A percentile compares a stretch with the other conserved stretches of the same genome.
These are phyloP conservation scores for Lordiphosa andalusiaca DNA, from an alignment of 2,888 invertebrate species.

Conservation along the genomic window DNA sequence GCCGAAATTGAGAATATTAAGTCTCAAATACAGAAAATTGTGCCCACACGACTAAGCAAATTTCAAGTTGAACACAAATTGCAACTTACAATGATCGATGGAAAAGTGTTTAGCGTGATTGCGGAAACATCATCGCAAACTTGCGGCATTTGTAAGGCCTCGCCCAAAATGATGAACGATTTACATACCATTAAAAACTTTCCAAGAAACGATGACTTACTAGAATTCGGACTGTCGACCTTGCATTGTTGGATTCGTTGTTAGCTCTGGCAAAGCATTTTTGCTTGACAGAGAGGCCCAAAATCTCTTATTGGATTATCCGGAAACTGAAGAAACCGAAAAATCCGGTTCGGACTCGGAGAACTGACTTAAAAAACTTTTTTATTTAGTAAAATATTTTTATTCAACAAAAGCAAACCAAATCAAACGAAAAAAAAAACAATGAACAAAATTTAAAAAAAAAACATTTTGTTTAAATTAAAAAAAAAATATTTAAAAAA, in stretches of 20 bases:
- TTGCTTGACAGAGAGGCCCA: too few relatives aligned
- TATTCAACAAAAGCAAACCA: too few relatives aligned
- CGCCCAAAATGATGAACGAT: background rate
- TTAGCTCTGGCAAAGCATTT: too few relatives aligned
- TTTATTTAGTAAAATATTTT: too few relatives aligned
- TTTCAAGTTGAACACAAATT: conserved; percentile 3
- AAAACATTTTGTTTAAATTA: too few relatives aligned
- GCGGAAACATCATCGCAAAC: conserved; percentile 4
- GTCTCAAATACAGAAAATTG: background rate
- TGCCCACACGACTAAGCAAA: background rate
- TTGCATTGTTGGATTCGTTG: conserved; percentile 11
- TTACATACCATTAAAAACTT: background rate
- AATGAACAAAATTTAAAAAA: too few relatives aligned
- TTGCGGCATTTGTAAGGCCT: background rate
- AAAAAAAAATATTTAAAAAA: too few relatives aligned
- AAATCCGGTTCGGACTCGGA: too few relatives aligned
- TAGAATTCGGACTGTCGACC: conserved; percentile 5
- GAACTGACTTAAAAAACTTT: too few relatives aligned
- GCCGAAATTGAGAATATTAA: background rate
- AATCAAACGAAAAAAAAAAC: too few relatives aligned
- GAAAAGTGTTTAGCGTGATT: conserved; percentile 1
- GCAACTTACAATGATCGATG: conserved; percentile 2
- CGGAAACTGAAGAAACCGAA: too few relatives aligned
- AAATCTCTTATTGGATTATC: too few relatives aligned
- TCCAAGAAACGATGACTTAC: conserved; percentile 1